Conservation (phyloP, 2,888 invertebrate genomes). For the Chalcis sispes region DNA sequence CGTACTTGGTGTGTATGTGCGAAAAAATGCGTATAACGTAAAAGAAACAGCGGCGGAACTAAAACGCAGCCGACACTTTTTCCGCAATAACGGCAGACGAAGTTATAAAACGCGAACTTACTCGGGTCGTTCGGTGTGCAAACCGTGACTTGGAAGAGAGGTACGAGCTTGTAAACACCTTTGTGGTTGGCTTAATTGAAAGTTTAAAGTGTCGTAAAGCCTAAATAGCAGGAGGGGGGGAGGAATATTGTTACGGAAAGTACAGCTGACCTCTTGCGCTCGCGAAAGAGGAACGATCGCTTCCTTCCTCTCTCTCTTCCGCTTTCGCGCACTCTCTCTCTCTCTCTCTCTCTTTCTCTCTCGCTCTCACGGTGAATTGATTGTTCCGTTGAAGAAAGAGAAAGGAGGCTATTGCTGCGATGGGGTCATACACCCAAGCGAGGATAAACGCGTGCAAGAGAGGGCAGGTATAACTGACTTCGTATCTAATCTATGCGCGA, state of each 20-base stretch:
- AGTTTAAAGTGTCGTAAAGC: constrained; percentile 66
- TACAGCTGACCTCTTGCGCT: constrained; percentile 26
- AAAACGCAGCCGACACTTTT: neutral
- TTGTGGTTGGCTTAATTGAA: constrained; percentile 67
- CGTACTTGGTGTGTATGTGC: too few species aligned
- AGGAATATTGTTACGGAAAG: constrained; percentile 51
- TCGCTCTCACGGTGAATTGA: constrained; percentile 33
- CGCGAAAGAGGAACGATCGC: neutral
- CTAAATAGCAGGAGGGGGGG: too few species aligned
- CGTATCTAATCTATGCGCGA: too few species aligned
- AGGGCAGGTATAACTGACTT: neutral
- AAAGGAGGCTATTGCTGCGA: neutral
- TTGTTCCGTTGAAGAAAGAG: constrained; percentile 22
- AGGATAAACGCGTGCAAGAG: neutral
- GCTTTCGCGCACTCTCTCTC: too few species aligned
- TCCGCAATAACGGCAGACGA: constrained; percentile 34
- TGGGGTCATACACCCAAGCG: neutral
- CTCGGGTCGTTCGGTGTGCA: constrained; percentile 63
- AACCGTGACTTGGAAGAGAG: too few species aligned
- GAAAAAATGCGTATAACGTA: too few species aligned
- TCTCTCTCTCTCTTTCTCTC: too few species aligned
- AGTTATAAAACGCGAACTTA: constrained; percentile 59
- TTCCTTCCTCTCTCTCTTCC: too few species aligned
- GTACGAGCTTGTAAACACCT: constrained; percentile 56
- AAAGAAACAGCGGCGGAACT: too few species aligned